Conservation (phyloP, 2,113 vertebrate species). For the Trogon melanurus region DNA sequence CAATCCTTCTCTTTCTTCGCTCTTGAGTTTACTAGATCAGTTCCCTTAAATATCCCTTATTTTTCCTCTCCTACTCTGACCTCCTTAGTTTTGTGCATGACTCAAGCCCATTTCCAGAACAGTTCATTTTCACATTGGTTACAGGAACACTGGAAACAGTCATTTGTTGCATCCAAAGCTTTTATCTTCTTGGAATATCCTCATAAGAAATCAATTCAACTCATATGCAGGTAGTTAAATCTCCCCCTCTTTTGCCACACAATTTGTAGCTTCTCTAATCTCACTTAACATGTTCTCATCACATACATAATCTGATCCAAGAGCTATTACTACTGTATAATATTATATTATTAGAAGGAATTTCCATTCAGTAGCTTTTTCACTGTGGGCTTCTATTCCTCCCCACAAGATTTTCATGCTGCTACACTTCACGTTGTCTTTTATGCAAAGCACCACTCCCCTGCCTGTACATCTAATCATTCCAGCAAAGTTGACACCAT, state of each 20-base stretch:
- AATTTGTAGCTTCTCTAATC: background rate
- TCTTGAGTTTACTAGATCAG: background rate
- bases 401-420: background rate
- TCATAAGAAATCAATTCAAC: background rate
- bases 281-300: background rate
- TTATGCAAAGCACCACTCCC: background rate
- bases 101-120: background rate
- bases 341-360: background rate
- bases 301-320: background rate
- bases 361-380: background rate
- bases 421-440: background rate
- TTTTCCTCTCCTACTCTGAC: background rate
- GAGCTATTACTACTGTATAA: background rate
- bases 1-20: background rate
- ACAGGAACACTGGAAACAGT: background rate
- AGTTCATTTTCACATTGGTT: background rate
- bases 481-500: background rate
- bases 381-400: background rate
- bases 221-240: background rate
- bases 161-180: background rate
- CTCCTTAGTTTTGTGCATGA: background rate
- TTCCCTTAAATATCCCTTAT: background rate
- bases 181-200: background rate
- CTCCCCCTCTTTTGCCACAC: background rate
- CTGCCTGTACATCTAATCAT: background rate